Evolutionary conservation across 1,140 invertebrate genomes (phyloP), one percentile per base, ranked within the genome.

Genomic region (Drosophila kurseongensis): DNA sequence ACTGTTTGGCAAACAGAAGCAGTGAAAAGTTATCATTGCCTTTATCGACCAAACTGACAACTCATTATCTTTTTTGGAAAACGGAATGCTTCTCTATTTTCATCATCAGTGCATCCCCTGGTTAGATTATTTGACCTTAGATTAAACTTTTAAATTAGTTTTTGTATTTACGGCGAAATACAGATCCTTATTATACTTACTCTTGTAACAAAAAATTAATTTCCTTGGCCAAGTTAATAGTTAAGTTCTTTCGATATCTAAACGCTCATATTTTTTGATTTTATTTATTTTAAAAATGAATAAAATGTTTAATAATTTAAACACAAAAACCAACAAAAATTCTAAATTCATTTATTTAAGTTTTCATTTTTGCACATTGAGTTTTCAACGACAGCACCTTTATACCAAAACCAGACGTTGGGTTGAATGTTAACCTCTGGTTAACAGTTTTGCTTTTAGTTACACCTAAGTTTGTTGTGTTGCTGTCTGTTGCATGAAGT

Each of bases 221-320:
- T 69, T 68, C 40, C 50, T 52, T 52, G 62, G 61, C 42, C 62
- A 65, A 65, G 42, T 44, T 77, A 73, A 61, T 41, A 63, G 56
- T 80, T 84, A 84, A 77, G 77, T 85, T 80, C 58, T 38, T 63
- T 59, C 45, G 36, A 45, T 61, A 71, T 18, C 44, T 55, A 32
- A 68, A 59, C 38, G 42, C 47, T 58, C 61, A 50, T 41, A 41
- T 44, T 50, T 76, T 65, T 72, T 47, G 54, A 75, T 82, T 90
- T 90, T 90, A 90, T 90, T 90, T 90, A 73, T 90, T 90, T 90
- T 8, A 63, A 84, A 90, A 90, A 90, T 90, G 78, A 90, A 90
- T 90, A 85, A 90, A 90, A 82, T 63, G 72, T 79, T 66, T 78
- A 58, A 68, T 61, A 48, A 63, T 54, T 63, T 65, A 62, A 84